Conservation (phyloP, 92 coral and sea anemone genomes). For the Palythoa heliodiscus region DNA sequence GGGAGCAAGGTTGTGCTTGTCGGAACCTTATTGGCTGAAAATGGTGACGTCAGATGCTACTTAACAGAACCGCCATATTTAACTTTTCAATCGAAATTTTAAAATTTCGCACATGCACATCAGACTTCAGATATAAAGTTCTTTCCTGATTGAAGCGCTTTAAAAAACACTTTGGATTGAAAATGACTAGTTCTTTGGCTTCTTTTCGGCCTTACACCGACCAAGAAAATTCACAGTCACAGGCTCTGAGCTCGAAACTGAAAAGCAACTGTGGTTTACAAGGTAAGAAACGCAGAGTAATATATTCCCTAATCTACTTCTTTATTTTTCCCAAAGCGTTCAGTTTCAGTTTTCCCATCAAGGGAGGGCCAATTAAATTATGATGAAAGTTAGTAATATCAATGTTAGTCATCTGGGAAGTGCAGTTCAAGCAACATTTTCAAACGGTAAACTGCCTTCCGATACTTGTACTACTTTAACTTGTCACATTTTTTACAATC, state of each 20-base stretch:
- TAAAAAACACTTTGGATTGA: neutral
- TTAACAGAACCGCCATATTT: slow-evolving; percentile 80
- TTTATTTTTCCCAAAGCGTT: too few species aligned
- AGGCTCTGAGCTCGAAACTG: slow-evolving; percentile 30
- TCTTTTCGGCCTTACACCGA: slow-evolving; percentile 64
- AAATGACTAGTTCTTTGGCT: slow-evolving; percentile 71
- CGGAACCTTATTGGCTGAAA: slow-evolving; percentile 61
- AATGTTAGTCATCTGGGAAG: neutral
- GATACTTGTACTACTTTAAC: too few species aligned
- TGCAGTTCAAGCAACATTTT: neutral
- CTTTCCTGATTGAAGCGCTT: neutral
- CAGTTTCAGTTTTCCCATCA: too few species aligned
- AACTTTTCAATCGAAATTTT: slow-evolving; percentile 16
- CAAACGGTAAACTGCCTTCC: too few species aligned
- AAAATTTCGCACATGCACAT: too few species aligned
- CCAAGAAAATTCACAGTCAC: slow-evolving; percentile 74
- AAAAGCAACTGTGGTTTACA: slow-evolving; percentile 40
- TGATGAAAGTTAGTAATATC: neutral
- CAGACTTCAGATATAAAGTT: neutral
- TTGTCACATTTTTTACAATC: too few species aligned
- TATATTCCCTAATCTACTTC: too few species aligned
- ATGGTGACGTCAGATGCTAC: slow-evolving; percentile 39
- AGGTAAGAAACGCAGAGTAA: neutral
- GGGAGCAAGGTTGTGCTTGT: too few species aligned
- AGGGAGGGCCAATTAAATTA: too few species aligned